Evolutionary conservation across 2,113 vertebrate species (phyloP).

Genomic region (Sebastes schlegelii): DNA sequence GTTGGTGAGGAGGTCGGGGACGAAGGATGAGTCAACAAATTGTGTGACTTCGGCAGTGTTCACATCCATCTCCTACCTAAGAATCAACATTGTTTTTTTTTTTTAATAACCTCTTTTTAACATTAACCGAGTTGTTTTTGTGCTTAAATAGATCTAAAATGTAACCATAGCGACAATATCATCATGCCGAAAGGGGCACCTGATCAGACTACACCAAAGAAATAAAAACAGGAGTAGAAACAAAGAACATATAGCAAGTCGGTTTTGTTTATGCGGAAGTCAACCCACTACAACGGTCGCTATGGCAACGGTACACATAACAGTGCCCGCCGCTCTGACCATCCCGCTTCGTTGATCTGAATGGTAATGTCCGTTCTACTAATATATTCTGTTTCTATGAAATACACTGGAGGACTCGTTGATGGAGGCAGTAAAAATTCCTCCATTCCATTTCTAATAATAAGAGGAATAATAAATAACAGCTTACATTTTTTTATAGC

Average conservation of each 20-base stretch:
- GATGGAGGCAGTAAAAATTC: not conserved
- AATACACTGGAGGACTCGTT: not conserved
- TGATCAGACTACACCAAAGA: not conserved
- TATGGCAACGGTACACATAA: too few species aligned
- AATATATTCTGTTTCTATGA: too few species aligned
- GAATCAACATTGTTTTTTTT: not conserved
- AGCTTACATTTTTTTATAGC: not conserved
- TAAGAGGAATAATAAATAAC: not conserved
- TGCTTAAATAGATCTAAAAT: not conserved
- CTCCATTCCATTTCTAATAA: not conserved
- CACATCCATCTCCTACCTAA: not conserved
- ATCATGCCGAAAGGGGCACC: not conserved
- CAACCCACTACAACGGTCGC: too few species aligned
- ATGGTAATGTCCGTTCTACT: too few species aligned
- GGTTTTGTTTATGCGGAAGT: too few species aligned
- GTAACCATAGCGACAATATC: not conserved
- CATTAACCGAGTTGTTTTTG: not conserved
- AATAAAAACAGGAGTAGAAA: too few species aligned
- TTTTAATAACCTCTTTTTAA: not conserved
- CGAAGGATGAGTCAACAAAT: not conserved
- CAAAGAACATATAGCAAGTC: too few species aligned
- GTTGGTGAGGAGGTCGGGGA: not conserved
- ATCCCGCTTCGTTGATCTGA: too few species aligned
- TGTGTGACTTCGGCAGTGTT: not conserved
- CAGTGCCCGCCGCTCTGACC: too few species aligned